phyloP scores from a whole-genome alignment of 2,888 invertebrate species.

The Diarsia rubi region DNA sequence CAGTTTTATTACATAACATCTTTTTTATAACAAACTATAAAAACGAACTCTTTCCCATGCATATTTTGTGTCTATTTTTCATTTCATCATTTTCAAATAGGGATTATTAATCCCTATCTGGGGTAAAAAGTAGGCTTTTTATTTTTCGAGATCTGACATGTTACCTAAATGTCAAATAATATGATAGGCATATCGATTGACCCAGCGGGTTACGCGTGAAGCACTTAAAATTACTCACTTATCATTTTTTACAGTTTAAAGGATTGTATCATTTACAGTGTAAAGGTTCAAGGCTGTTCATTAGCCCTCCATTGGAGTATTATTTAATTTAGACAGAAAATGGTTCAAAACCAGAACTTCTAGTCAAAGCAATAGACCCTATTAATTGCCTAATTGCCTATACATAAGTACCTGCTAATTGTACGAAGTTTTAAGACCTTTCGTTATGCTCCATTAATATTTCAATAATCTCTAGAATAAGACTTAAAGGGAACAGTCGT shows the following conservation, averaged over 20 bases:
- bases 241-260: background rate
- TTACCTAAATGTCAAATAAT: background rate
- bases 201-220: background rate
- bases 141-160: background rate
- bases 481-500: background rate
- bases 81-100: background rate
- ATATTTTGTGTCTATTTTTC: background rate
- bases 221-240: too few species aligned
- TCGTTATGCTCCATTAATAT: constrained; percentile 4
- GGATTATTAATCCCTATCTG: background rate
- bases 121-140: background rate
- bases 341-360: constrained; percentile 1
- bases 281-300: background rate
- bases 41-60: background rate
- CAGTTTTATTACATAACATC: background rate
- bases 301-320: background rate
- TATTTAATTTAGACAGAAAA: constrained; percentile 1
- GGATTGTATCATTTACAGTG: background rate
- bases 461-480: constrained; percentile 5
- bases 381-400: constrained; percentile 35
- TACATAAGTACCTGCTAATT: constrained; percentile 25
- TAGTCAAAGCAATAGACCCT: constrained; percentile 40
- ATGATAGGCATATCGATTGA: background rate
- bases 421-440: constrained; percentile 16
- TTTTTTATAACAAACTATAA: background rate